Base-by-base conservation (phyloP, 2,797 vertebrate genomes). In the Dendrocincla tyrannina region DNA sequence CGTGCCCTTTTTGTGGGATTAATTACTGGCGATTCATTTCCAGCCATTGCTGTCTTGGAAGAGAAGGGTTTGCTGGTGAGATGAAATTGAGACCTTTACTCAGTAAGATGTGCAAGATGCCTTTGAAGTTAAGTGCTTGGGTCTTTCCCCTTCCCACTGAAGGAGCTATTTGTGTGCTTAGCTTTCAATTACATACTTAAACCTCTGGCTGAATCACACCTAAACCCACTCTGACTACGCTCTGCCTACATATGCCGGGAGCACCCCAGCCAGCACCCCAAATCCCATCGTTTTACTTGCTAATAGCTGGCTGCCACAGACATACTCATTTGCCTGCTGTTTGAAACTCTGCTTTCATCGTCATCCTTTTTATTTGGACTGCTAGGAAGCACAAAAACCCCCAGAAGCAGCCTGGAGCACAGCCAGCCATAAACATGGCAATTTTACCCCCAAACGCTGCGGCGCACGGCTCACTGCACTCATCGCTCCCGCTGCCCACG, bases 401-500 rank as follows among this genome's bases (percentile, higher is more conserved):
- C 74, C 81, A 90, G 66, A 62, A 92, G 89, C 70, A 88, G 78
- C 35, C 39, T 39, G 17, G 67, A 62, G 83, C 80, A 95, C n/a
- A 88, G 74, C n/a, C n/a, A 19, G 85, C 63, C 52, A 37, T 9
- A 79, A 67, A 22, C 52, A 87, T 1, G 3, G 79, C 52, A 27
- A 59, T 69, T 85, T 66, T 66, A 69, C 18, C 68, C 58, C 52
- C 10, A 24, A 75, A 76, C 1, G 11, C 50, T 19, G 72, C 1
- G 0, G 76, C 58, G 27, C 59, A 58, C 1, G 6, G 80, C 85
- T 93, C 10, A 2, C 10, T 2, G 47, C 56, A 32, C 63, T 56
- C 46, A 62, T 60, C 0, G 0, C 35, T 70, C 47, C 69, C 2
- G 0, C 75, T 69, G 78, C 72, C 77, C n/a, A 23, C 1, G 2